Evolutionary conservation across 2,888 invertebrate genomes (phyloP), one percentile per base, ranked within the genome.

Genomic region (Trichopoda pennipes): DNA sequence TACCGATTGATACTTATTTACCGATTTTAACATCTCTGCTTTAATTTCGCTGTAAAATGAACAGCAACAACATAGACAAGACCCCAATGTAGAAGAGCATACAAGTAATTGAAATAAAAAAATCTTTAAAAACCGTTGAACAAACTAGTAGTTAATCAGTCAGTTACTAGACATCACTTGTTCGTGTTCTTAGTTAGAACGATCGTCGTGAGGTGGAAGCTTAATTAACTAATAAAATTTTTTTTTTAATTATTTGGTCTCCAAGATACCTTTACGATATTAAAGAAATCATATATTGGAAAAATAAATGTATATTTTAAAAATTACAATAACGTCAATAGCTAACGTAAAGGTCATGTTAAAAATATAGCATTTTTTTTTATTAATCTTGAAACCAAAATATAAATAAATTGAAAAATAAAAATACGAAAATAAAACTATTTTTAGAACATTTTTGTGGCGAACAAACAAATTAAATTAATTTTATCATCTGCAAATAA

Each of bases 81-180:
- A 51, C 21, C 38, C 47, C 61, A 77, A 58, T 51, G 51, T 42
- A 60, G 14, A 78, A 64, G 51, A 70, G 70, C 19, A 69, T 49
- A 19, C 53, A 35, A 17, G 23, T 58, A 53, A 56, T 58, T 74
- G 21, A 60, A 55, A n/a, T 51, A 16, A 49, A 75, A n/a, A 66
- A 49, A 75, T 79, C 75, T 82, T 78, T 82, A 82, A 82, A 82
- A 82, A 61, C 66, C 78, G n/a, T 47, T 82, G 61, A 42, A 42
- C 23, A 7, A n/a, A 80, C 66, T 23, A 17, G 23, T 49, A 14
- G 42, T 28, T 79, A 70, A 66, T 79, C 81, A 82, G 81, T 82
- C 78, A 42, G 56, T 66, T 64, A 66, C 38, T 21, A 64, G 69
- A 56, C 63, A 51, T 23, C 44, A 21, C n/a, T 35, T 42, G 28